Evolutionary conservation across 1,140 invertebrate genomes (phyloP).

Genomic region (Conopomorpha cramerella): DNA sequence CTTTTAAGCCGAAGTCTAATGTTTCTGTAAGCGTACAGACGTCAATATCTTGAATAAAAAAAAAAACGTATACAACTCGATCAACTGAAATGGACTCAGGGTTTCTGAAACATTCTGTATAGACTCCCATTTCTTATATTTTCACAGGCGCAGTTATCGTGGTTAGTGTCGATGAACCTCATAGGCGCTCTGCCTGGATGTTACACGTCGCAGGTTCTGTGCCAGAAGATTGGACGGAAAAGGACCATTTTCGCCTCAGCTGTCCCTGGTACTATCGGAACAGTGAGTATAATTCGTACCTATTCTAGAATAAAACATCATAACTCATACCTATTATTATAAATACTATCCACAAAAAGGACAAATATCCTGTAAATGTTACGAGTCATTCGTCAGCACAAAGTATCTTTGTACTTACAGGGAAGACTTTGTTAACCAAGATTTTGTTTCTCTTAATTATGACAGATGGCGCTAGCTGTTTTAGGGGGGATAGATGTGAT

Average conservation of each 20-base stretch:
- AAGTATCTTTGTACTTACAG: constrained; percentile 61
- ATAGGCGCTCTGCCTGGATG: constrained; percentile 69
- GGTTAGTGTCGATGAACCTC: constrained; percentile 71
- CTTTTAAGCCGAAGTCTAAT: too few relatives aligned
- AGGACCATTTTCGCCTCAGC: constrained; percentile 62
- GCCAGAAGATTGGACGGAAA: constrained; percentile 69
- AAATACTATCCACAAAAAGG: too few relatives aligned
- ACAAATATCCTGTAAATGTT: too few relatives aligned
- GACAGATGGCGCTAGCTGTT: too few relatives aligned
- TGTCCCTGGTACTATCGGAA: constrained; percentile 57
- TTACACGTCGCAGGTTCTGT: constrained; percentile 55
- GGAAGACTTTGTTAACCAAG: too few relatives aligned
- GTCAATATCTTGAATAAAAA: neutral
- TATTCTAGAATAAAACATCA: too few relatives aligned
- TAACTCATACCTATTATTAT: too few relatives aligned
- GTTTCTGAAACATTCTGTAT: neutral
- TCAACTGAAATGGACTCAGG: neutral
- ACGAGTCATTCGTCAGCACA: too few relatives aligned
- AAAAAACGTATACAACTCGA: neutral
- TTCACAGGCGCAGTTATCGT: constrained; percentile 59
- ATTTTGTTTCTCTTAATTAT: too few relatives aligned
- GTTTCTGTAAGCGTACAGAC: too few relatives aligned
- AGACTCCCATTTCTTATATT: neutral
- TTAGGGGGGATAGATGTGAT: too few relatives aligned
- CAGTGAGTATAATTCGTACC: constrained; percentile 25